phyloP scores from a whole-genome alignment of 1,140 invertebrate species.

The Drosophila grimshawi region DNA sequence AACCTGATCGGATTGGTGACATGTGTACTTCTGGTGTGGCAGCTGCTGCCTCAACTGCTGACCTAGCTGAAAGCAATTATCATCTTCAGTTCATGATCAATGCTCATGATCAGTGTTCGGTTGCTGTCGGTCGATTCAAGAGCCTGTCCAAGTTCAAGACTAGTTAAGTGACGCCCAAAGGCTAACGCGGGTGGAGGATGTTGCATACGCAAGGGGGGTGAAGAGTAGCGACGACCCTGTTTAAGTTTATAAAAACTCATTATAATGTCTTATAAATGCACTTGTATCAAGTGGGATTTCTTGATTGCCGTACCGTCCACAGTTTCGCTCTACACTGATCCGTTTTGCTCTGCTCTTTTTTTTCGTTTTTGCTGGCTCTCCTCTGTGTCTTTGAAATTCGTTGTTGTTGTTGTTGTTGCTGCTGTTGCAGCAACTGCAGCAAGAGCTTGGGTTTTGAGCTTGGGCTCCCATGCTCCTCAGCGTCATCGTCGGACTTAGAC shows the following conservation, averaged over 20 bases:
- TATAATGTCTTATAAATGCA: constrained; percentile 83
- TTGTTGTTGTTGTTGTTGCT: constrained; percentile 18
- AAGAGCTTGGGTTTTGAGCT: constrained; percentile 21
- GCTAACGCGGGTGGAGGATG: constrained; percentile 24
- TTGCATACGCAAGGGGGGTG: not conserved
- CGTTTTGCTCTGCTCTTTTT: constrained; percentile 30
- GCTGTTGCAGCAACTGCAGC: constrained; percentile 17
- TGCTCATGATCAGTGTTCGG: constrained; percentile 27
- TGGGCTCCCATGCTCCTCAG: constrained; percentile 67
- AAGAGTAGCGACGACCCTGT: constrained; percentile 64
- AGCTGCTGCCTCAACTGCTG: constrained; percentile 46
- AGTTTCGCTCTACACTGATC: constrained; percentile 26
- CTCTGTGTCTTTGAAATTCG: constrained; percentile 18
- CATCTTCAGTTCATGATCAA: constrained; percentile 61
- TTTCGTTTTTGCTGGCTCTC: constrained; percentile 14
- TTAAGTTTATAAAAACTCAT: constrained; percentile 84
- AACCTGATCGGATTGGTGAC: constrained; percentile 63
- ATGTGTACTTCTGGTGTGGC: constrained; percentile 43
- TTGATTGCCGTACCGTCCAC: constrained; percentile 61
- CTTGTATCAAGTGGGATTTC: constrained; percentile 83
- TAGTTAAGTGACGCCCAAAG: constrained; percentile 80
- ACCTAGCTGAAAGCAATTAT: constrained; percentile 77
- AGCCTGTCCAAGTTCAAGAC: constrained; percentile 69
- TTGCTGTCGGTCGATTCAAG: constrained; percentile 26
- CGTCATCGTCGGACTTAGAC: constrained; percentile 68